Evolutionary conservation across 2,797 vertebrate species (phyloP).

Genomic region (Alfaro cultratus): DNA sequence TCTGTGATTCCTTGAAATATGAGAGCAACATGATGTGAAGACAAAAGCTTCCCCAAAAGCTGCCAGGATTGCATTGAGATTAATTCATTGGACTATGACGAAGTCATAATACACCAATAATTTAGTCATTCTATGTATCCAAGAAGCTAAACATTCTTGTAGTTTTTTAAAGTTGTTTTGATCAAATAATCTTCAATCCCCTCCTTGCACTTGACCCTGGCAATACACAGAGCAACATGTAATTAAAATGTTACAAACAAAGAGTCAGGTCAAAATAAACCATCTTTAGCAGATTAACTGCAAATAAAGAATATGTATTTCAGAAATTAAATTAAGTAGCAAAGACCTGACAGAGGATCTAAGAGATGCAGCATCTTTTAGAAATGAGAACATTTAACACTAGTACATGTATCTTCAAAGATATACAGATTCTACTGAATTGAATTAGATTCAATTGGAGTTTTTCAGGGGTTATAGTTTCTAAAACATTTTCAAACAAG

Average conservation of each 20-base stretch:
- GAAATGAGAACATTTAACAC: neutral
- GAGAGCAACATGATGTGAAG: conserved; percentile 3
- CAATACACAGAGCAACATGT: neutral
- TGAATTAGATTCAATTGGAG: neutral
- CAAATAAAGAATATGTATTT: neutral
- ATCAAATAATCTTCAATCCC: neutral
- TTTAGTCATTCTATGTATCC: neutral
- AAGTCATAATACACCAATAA: neutral
- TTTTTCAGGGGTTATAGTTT: conserved; percentile 3
- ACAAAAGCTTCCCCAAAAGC: conserved; percentile 21
- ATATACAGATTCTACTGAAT: neutral
- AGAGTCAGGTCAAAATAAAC: neutral
- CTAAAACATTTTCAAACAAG: neutral
- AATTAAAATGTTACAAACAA: neutral
- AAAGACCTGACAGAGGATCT: neutral
- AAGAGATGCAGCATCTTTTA: neutral
- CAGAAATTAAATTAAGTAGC: neutral
- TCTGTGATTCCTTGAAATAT: conserved; percentile 41
- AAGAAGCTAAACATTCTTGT: neutral
- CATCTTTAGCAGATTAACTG: neutral
- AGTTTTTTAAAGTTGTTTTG: neutral
- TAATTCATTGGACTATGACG: neutral
- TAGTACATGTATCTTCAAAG: neutral
- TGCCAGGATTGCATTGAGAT: neutral
- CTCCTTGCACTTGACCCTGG: neutral